Conservation (phyloP, 2,113 vertebrate genomes). For the Donacobius atricapilla region DNA sequence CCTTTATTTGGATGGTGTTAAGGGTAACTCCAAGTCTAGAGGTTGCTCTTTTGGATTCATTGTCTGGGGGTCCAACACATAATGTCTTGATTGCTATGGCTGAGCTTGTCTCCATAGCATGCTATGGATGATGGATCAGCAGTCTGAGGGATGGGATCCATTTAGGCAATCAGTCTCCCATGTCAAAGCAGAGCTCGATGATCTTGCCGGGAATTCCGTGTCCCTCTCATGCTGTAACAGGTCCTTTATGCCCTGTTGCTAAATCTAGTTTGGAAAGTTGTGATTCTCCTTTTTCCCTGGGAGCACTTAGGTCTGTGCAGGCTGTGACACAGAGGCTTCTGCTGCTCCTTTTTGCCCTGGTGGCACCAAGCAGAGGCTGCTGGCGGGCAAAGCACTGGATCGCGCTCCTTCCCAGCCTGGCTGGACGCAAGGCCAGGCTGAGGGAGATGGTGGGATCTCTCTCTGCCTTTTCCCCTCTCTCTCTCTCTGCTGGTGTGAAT, state of each 20-base stretch:
- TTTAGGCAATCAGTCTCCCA: rapidly evolving
- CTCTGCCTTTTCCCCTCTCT: neutral
- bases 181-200: neutral
- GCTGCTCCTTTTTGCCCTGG: rapidly evolving
- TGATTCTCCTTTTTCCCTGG: neutral
- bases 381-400: neutral
- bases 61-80: neutral
- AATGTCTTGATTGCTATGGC: neutral
- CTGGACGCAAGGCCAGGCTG: neutral
- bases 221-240: neutral
- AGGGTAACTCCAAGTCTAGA: neutral
- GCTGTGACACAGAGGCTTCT: neutral
- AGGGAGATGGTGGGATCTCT: neutral
- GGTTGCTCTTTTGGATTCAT: neutral
- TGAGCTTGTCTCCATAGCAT: neutral
- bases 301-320: neutral
- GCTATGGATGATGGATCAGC: neutral
- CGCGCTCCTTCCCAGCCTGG: rapidly evolving
- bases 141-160: neutral
- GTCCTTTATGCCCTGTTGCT: neutral
- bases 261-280: neutral
- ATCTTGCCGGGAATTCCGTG: neutral
- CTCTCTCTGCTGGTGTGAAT: conserved; percentile 11
- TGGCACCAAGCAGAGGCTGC: neutral
- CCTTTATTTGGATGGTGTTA: neutral